phyloP scores from a whole-genome alignment of 2,797 vertebrate genomes.

The Bradypodion ventrale region DNA sequence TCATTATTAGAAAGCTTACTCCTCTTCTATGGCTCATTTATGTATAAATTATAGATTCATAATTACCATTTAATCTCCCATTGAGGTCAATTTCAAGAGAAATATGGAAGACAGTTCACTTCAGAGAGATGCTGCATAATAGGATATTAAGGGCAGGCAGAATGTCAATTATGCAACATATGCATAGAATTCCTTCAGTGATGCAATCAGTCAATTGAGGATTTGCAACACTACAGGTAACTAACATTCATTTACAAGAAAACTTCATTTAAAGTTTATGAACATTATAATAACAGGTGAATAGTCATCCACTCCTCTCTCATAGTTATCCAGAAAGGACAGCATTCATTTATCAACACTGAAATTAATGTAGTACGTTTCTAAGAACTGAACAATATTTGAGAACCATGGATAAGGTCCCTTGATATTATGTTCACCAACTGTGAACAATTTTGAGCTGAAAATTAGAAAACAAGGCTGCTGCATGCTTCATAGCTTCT shows the following conservation, averaged over 20 bases:
- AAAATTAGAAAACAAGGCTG: neutral
- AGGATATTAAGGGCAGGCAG: constrained; percentile 37
- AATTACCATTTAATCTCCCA: constrained; percentile 46
- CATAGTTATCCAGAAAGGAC: neutral
- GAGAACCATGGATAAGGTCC: no score
- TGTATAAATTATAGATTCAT: constrained; percentile 15
- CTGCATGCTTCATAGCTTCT: neutral
- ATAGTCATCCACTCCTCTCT: neutral
- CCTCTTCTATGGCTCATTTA: neutral
- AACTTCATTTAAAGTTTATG: neutral
- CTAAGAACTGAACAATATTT: neutral
- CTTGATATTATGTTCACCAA: no score
- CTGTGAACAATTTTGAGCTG: neutral
- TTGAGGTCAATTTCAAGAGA: constrained; percentile 55
- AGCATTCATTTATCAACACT: neutral
- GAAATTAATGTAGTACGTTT: neutral
- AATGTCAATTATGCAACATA: neutral
- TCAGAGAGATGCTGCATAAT: constrained; percentile 34
- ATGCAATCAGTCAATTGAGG: neutral
- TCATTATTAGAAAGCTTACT: neutral
- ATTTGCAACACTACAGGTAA: neutral
- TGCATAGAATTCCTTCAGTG: neutral
- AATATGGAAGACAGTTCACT: constrained; percentile 38
- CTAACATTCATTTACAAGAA: neutral
- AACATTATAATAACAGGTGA: neutral